Conservation (phyloP, 2,113 vertebrate species). For the Elgaria multicarinata region DNA sequence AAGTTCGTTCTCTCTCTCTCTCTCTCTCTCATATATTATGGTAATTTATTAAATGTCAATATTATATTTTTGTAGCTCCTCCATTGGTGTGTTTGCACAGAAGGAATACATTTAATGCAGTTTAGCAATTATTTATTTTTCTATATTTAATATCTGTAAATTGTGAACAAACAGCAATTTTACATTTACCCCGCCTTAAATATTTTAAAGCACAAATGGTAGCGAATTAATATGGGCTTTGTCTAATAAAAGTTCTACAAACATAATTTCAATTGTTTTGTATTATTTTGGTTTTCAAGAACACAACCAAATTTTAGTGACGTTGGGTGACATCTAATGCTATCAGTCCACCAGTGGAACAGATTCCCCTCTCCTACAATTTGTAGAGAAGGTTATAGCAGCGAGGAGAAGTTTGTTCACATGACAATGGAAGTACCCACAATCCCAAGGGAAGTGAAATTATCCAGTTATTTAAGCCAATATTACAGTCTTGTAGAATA, state of each 20-base stretch:
- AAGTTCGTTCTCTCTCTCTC: not conserved
- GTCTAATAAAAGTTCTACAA: constrained; percentile 2
- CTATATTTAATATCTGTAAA: constrained; percentile 7
- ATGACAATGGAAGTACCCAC: not conserved
- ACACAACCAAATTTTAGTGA: not conserved
- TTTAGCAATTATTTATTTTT: constrained; percentile 54
- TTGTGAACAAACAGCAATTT: not conserved
- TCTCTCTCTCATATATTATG: not conserved
- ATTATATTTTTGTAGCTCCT: constrained; percentile 26
- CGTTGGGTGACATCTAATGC: not conserved
- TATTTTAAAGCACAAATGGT: not conserved
- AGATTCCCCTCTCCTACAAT: not conserved
- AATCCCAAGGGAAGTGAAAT: not conserved
- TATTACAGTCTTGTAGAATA: not conserved
- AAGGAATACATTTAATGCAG: constrained; percentile 51
- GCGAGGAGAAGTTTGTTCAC: not conserved
- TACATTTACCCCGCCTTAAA: not conserved
- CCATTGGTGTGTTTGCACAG: not conserved
- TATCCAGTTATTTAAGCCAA: constrained; percentile 13
- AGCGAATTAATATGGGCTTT: not conserved
- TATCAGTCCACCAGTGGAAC: not conserved
- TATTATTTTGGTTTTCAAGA: not conserved
- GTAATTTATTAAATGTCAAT: constrained; percentile 17
- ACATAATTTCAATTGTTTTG: not conserved
- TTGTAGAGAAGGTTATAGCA: not conserved